Base-by-base conservation (phyloP, 2,888 invertebrate species). In the Standfussiana lucernea region DNA sequence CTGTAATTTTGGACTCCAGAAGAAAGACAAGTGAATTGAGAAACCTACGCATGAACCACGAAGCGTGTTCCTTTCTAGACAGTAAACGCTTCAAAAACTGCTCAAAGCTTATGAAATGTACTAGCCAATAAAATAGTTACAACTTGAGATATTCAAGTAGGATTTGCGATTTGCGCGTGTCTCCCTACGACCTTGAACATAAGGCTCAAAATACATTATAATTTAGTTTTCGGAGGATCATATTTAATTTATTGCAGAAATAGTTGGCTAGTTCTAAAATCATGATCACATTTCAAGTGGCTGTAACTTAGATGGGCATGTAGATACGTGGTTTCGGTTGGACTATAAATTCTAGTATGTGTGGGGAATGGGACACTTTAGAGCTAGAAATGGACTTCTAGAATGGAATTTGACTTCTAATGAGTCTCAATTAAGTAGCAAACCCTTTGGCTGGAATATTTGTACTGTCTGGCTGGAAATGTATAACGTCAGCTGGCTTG, bases 61-160 rank as follows among this genome's bases (percentile, higher is more conserved):
- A 45, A 13, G 28, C 11, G 6, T 47, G 10, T 56, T 56, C 7
- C 6, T 15, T 28, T 40, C 24, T 3, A 13, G 0, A 13, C 10
- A 24, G 7, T 47, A 45, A 24, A 6, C 67, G 1, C 6, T 62
- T 71, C 40, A 28, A 28, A 28, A 85, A 24, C 62, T 84, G 88
- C 90, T 86, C 67, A 45, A 40, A 82, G 77, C 89, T 86, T 72
- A 13, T 86, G 70, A 77, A 87, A 89, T 91, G 37, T 13, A 59
- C 78, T 87, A 80, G 47, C 79, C 86, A 86, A 86, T 89, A 86
- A 92, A 93, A 93, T 92, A 94, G 92, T 93, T 93, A 94, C 93
- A 92, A 90, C 93, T 91, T 89, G 90, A 90, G 92, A 92, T 91
- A 91, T 91, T 90, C 91, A 90, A 93, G 90, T 90, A 90, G 90